phyloP scores from a whole-genome alignment of 2,888 invertebrate genomes.

The Plemyria rubiginata region DNA sequence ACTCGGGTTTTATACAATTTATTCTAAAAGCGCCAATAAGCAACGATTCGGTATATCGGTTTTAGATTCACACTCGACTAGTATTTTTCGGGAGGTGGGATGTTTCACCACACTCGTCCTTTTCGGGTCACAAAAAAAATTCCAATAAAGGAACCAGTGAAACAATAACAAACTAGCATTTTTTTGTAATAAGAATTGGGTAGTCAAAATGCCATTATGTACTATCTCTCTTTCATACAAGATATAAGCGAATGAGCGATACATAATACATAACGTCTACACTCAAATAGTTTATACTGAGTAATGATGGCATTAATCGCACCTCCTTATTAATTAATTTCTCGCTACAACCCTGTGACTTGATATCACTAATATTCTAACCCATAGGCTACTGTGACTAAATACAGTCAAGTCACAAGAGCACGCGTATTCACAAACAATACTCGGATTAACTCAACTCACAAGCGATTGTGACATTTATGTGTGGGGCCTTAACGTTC shows the following conservation, averaged over 20 bases:
- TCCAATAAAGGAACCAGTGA: background rate
- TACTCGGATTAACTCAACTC: background rate
- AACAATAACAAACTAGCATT: background rate
- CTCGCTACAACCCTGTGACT: constrained; percentile 45
- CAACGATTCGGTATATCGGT: constrained; percentile 54
- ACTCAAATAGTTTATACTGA: background rate
- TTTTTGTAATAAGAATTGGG: background rate
- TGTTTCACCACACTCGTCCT: constrained; percentile 9
- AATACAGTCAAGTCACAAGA: constrained; percentile 37
- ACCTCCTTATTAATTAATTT: constrained; percentile 35
- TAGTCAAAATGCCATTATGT: background rate
- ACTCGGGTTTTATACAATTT: constrained; percentile 26
- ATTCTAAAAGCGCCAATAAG: constrained; percentile 34
- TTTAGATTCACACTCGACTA: constrained; percentile 79
- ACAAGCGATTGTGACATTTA: background rate
- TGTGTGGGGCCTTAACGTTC: background rate
- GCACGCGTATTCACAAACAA: constrained; percentile 20
- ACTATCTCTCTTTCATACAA: background rate
- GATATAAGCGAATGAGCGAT: background rate
- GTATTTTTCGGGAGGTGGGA: constrained; percentile 59
- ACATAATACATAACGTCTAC: constrained; percentile 13
- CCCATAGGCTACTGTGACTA: constrained; percentile 29
- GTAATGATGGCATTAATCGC: constrained; percentile 20
- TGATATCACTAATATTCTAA: constrained; percentile 36
- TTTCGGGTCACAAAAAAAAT: background rate